Conservation (phyloP, 92 coral and sea anemone species). For the Siderastrea radians region DNA sequence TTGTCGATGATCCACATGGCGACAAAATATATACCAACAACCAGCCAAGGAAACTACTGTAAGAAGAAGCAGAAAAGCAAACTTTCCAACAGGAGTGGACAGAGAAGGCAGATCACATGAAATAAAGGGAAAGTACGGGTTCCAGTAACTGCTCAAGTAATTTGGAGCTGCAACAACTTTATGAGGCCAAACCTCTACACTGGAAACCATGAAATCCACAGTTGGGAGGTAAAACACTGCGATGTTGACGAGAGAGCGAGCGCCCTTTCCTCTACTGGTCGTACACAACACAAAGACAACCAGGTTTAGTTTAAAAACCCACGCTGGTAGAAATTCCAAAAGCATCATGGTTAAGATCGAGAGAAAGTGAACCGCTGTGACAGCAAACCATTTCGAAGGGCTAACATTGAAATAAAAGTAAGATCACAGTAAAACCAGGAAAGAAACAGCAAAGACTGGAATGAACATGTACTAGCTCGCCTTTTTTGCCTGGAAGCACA, state of each 20-base stretch:
- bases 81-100: conserved; percentile 68
- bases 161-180: conserved; percentile 56
- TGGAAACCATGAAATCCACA: conserved; percentile 80
- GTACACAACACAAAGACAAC: conserved; percentile 64
- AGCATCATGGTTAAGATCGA: conserved; percentile 52
- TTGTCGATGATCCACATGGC: conserved; percentile 18
- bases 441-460: conserved; percentile 46
- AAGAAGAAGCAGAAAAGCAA: conserved; percentile 62
- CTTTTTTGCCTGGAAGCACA: conserved; percentile 58
- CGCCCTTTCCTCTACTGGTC: conserved; percentile 48
- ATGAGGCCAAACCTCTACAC: conserved; percentile 75
- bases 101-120: conserved; percentile 74
- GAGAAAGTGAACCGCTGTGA: conserved; percentile 54
- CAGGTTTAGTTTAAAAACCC: conserved; percentile 72
- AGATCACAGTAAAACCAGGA: conserved; percentile 62
- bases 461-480: conserved; percentile 52
- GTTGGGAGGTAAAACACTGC: conserved; percentile 81
- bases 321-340: conserved; percentile 66
- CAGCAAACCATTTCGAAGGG: conserved; percentile 53
- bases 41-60: conserved; percentile 52
- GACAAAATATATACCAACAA: conserved; percentile 44
- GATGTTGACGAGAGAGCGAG: conserved; percentile 61
- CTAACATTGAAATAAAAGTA: conserved; percentile 32
- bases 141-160: conserved; percentile 79
- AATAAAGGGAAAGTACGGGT: conserved; percentile 71